Percentiles rank a stretch among this genome's conserved stretches.
Conservation (phyloP, 2,888 invertebrate genomes). For the Ephialtes manifestator region DNA sequence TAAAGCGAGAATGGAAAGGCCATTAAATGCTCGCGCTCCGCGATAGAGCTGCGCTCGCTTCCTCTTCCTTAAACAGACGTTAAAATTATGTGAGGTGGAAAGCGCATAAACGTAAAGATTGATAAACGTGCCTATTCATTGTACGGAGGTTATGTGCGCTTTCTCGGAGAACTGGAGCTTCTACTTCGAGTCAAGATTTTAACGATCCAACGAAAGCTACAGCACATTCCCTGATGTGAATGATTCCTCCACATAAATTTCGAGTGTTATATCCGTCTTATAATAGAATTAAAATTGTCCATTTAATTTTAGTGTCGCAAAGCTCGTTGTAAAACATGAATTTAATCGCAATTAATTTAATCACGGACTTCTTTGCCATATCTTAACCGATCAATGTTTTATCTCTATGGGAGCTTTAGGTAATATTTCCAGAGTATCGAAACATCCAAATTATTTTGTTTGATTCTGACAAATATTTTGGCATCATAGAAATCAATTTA, state of each 20-base stretch:
- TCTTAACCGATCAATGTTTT: not conserved
- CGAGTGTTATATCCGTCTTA: constrained; percentile 8
- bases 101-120: constrained; percentile 65
- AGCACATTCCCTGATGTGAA: not conserved
- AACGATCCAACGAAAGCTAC: constrained; percentile 36
- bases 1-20: constrained; percentile 68
- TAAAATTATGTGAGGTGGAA: constrained; percentile 57
- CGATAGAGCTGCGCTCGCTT: constrained; percentile 36
- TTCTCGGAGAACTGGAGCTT: constrained; percentile 27
- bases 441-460: too few relatives aligned
- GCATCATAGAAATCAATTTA: too few relatives aligned
- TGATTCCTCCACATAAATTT: constrained; percentile 2
- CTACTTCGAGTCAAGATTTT: constrained; percentile 37
- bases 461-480: too few relatives aligned
- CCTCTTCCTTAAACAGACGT: constrained; percentile 46
- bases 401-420: not conserved
- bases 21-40: constrained; percentile 66
- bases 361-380: not conserved
- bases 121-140: constrained; percentile 63
- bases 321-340: not conserved
- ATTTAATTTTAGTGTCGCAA: constrained; percentile 24
- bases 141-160: constrained; percentile 9
- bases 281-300: constrained; percentile 24
- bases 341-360: constrained; percentile 19
- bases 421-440: too few relatives aligned